Evolutionary conservation across 2,797 vertebrate species (phyloP).

Genomic region (Rallus crepitans): DNA sequence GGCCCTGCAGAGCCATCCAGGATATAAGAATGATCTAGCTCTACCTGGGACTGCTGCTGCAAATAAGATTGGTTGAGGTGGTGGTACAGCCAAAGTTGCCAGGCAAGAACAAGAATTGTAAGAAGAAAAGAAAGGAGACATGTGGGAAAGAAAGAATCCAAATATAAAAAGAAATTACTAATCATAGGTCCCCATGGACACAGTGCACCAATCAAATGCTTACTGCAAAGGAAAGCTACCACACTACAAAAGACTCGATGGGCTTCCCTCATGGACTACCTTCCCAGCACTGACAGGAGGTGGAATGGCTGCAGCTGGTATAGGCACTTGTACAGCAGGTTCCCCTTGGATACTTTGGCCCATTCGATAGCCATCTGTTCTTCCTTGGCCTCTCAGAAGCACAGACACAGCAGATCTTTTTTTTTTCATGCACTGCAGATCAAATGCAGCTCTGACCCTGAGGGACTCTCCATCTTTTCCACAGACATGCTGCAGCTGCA

Average conservation of each 20-base stretch:
- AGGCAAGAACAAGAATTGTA: background rate
- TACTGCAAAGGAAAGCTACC: background rate
- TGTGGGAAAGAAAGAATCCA: background rate
- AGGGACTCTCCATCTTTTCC: background rate
- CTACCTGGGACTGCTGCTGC: background rate
- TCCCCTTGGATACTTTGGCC: background rate
- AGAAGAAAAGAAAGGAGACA: background rate
- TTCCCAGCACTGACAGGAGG: background rate
- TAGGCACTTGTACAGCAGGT: background rate
- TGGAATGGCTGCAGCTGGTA: background rate
- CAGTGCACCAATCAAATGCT: background rate
- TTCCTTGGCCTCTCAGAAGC: background rate
- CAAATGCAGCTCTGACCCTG: background rate
- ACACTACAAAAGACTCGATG: fast-evolving
- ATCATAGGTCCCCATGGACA: background rate
- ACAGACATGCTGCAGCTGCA: background rate
- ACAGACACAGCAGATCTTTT: background rate
- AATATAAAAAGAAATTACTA: fast-evolving
- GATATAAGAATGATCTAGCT: background rate
- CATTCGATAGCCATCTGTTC: background rate
- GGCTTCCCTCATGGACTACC: background rate
- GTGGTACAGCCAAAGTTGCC: background rate
- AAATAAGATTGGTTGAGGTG: background rate
- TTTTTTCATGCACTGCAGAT: fast-evolving
- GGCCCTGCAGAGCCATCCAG: background rate